Evolutionary conservation across 2,797 vertebrate genomes (phyloP).

Genomic region (Spea hammondii): DNA sequence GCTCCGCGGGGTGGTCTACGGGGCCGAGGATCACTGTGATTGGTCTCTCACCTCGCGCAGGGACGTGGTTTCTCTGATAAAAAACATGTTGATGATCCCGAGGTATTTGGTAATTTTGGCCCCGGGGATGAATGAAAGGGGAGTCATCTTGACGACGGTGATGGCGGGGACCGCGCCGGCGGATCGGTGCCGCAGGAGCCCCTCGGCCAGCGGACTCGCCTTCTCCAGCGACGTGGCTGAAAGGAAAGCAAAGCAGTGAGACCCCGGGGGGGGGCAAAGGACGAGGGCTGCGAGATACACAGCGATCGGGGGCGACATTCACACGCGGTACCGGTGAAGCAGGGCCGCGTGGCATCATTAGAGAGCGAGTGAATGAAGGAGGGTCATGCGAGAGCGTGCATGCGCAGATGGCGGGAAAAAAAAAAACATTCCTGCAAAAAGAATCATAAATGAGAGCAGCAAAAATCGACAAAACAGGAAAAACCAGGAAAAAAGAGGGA

Average conservation of each 20-base stretch:
- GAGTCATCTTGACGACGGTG: constrained; percentile 95
- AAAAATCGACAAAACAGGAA: constrained; percentile 59
- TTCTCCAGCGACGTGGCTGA: constrained; percentile 88
- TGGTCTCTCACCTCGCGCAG: constrained; percentile 83
- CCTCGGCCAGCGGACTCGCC: constrained; percentile 84
- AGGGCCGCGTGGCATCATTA: constrained; percentile 52
- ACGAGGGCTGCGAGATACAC: background rate
- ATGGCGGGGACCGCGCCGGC: constrained; percentile 76
- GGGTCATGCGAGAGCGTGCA: constrained; percentile 74
- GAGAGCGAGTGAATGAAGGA: constrained; percentile 14
- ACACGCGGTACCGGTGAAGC: constrained; percentile 72
- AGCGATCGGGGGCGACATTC: constrained; percentile 66
- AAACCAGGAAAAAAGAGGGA: constrained; percentile 64
- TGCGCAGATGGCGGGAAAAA: constrained; percentile 52
- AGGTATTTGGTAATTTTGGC: constrained; percentile 94
- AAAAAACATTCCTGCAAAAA: constrained; percentile 76
- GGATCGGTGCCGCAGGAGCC: constrained; percentile 80
- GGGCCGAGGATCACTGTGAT: too few species aligned
- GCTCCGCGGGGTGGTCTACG: too few species aligned
- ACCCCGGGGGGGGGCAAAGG: too few species aligned
- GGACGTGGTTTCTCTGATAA: constrained; percentile 95
- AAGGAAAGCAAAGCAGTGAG: constrained; percentile 39
- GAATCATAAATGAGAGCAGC: constrained; percentile 68
- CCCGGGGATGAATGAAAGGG: constrained; percentile 92
- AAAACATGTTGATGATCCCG: constrained; percentile 99